Evolutionary conservation across 2,797 vertebrate species (phyloP).

Genomic region (Pangasius macronema): DNA sequence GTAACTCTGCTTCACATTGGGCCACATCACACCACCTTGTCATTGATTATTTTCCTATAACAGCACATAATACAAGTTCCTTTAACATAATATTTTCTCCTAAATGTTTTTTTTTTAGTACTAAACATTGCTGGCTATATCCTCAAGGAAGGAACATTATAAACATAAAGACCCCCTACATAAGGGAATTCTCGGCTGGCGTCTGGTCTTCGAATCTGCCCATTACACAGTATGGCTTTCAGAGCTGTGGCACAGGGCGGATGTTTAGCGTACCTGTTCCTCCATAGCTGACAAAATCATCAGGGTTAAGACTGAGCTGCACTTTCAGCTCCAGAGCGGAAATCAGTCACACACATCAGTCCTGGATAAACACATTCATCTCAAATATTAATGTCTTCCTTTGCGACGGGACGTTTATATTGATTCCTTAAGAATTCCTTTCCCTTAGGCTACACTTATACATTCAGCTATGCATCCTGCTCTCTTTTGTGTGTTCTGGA

Average conservation of each 20-base stretch:
- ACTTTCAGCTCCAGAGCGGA: constrained; percentile 15
- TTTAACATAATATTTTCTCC: background rate
- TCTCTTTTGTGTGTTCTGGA: background rate
- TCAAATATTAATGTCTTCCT: constrained; percentile 3
- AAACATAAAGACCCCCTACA: too few species aligned
- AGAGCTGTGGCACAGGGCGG: background rate
- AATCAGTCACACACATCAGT: constrained; percentile 3
- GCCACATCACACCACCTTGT: background rate
- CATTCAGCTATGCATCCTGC: background rate
- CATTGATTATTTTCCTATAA: background rate
- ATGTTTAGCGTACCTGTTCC: constrained; percentile 19
- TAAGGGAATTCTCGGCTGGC: too few species aligned
- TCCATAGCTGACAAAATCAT: constrained; percentile 7
- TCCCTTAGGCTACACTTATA: background rate
- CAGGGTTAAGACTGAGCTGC: background rate
- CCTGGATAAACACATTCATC: background rate
- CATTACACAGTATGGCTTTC: background rate
- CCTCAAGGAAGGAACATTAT: too few species aligned
- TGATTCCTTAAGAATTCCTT: background rate
- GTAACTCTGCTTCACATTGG: background rate
- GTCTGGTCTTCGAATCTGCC: too few species aligned
- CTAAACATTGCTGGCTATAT: background rate
- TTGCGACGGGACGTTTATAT: background rate
- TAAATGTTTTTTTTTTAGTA: background rate
- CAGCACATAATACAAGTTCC: background rate